Percentiles rank a stretch among this genome's conserved stretches.
Conservation (phyloP, 2,797 vertebrate genomes). For the Coracias cyanogaster region DNA sequence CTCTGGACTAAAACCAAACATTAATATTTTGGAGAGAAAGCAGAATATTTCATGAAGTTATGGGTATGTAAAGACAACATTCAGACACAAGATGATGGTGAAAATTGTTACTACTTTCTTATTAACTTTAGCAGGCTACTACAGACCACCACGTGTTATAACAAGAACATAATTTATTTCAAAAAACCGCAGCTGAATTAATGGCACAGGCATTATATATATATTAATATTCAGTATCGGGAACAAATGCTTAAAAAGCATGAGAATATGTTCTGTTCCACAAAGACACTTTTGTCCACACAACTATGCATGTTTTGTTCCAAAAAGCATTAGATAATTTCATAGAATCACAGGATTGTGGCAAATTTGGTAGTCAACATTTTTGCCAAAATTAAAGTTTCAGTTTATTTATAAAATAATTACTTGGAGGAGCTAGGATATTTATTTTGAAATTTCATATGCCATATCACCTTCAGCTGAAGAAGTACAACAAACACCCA, state of each 20-base stretch:
- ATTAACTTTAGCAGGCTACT: background rate
- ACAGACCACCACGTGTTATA: background rate
- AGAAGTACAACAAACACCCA: background rate
- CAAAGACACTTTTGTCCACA: background rate
- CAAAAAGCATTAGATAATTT: background rate
- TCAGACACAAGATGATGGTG: background rate
- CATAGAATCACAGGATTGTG: background rate
- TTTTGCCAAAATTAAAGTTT: background rate
- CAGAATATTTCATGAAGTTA: background rate
- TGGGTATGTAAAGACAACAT: background rate
- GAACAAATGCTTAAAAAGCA: background rate
- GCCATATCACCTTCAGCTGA: background rate
- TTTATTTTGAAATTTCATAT: background rate
- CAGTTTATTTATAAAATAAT: background rate
- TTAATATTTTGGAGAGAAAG: background rate
- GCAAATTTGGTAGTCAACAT: background rate
- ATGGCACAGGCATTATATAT: background rate
- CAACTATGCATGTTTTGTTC: background rate
- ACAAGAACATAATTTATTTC: background rate
- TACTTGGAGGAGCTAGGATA: background rate
- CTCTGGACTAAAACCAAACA: constrained; percentile 21
- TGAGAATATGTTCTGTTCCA: background rate
- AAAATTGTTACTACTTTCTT: background rate
- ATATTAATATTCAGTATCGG: background rate
- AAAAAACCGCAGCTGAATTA: background rate